Evolutionary conservation across 2,888 invertebrate genomes (phyloP).

Genomic region (Melinaea menophilus): DNA sequence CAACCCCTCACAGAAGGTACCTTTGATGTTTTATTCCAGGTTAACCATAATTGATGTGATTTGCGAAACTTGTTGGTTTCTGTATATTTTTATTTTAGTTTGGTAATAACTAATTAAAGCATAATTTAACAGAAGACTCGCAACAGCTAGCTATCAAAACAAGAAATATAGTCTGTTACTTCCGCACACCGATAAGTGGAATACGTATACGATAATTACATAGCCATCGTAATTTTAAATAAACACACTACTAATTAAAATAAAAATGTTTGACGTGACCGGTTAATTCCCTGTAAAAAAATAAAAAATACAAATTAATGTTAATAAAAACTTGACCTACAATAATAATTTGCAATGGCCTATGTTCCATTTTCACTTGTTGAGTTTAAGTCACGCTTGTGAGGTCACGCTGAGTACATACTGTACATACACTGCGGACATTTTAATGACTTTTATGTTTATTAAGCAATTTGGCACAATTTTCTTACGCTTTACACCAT

Average conservation of each 20-base stretch:
- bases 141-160: too few relatives aligned
- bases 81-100: not conserved
- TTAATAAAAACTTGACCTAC: slow-evolving; percentile 23
- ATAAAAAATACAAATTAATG: slow-evolving; percentile 10
- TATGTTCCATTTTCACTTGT: slow-evolving; percentile 24
- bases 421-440: slow-evolving; percentile 16
- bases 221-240: not conserved
- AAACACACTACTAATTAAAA: not conserved
- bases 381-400: slow-evolving; percentile 24
- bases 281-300: slow-evolving; percentile 10
- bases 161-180: too few relatives aligned
- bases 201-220: too few relatives aligned
- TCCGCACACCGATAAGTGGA: too few relatives aligned
- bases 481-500: slow-evolving; percentile 1
- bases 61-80: slow-evolving; percentile 11
- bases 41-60: too few relatives aligned
- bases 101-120: too few relatives aligned
- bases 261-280: not conserved
- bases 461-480: slow-evolving; percentile 5
- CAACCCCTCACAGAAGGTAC: slow-evolving; percentile 64
- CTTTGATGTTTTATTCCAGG: slow-evolving; percentile 23
- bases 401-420: slow-evolving; percentile 27
- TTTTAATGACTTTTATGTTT: slow-evolving; percentile 31
- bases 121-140: too few relatives aligned
- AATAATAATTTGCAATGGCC: slow-evolving; percentile 27